These are phyloP conservation scores for Paraescarpia echinospica DNA, from an alignment of 1,140 invertebrate species.

Conservation along the genomic window DNA sequence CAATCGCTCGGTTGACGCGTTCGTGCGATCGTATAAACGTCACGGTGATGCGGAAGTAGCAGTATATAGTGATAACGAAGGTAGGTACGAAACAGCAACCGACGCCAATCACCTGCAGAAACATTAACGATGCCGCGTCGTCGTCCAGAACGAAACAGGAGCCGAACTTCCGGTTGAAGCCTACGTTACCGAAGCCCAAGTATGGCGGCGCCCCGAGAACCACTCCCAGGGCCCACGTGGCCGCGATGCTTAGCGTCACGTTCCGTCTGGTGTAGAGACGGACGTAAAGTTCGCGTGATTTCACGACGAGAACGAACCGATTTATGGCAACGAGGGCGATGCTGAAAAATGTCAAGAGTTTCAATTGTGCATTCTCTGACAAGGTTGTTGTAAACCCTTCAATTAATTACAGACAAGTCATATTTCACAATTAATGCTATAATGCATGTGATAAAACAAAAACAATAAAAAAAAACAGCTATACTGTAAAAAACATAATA, in stretches of 20 bases:
- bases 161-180: conserved; percentile 1
- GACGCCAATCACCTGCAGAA: neutral
- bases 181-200: neutral
- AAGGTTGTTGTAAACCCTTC: too few relatives aligned
- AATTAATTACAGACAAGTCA: too few relatives aligned
- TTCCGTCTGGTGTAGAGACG: neutral
- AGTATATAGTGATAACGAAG: neutral
- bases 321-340: conserved; percentile 9
- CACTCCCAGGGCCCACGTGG: neutral
- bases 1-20: neutral
- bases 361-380: neutral
- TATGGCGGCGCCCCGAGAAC: neutral
- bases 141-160: neutral
- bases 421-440: too few relatives aligned
- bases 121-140: neutral
- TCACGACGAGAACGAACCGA: neutral
- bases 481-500: too few relatives aligned
- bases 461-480: too few relatives aligned
- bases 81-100: neutral
- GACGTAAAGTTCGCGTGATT: neutral
- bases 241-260: neutral
- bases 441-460: too few relatives aligned
- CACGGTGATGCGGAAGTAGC: conserved; percentile 8
- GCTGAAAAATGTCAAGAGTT: neutral
- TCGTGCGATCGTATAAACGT: neutral